Conservation (phyloP, 2,797 vertebrate genomes). For the Myotis pilosus region DNA sequence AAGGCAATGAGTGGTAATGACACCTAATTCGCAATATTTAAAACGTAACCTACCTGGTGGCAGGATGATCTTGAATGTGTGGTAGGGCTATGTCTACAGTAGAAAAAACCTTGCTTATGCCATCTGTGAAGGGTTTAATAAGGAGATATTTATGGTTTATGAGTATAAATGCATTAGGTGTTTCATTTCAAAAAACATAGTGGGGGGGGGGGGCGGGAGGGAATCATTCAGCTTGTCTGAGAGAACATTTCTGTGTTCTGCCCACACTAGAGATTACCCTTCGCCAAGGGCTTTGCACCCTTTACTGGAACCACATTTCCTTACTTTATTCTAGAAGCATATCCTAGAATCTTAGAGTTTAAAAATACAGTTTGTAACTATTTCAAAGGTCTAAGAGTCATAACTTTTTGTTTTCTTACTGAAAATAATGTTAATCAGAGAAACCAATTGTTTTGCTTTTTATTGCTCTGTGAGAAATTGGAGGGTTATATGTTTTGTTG, state of each 20-base stretch:
- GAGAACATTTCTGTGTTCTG: not conserved
- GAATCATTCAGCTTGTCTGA: not conserved
- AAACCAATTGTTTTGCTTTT: constrained; percentile 62
- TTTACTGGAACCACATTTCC: constrained; percentile 12
- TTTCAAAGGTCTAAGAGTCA: constrained; percentile 52
- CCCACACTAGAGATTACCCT: not conserved
- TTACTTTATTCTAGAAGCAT: constrained; percentile 56
- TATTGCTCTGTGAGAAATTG: constrained; percentile 36
- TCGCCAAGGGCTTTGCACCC: not conserved
- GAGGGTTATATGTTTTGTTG: constrained; percentile 28
- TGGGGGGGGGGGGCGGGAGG: not conserved
- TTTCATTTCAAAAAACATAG: constrained; percentile 13
- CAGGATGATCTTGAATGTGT: not conserved
- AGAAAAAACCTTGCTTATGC: not conserved
- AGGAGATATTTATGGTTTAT: not conserved
- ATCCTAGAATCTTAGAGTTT: constrained; percentile 66
- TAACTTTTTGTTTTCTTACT: constrained; percentile 53
- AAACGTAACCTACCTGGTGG: not conserved
- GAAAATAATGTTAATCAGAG: constrained; percentile 63
- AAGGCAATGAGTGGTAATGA: constrained; percentile 13
- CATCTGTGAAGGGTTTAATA: not conserved
- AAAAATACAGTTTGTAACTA: constrained; percentile 58
- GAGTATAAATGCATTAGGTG: not conserved
- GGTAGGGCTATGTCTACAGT: not conserved
- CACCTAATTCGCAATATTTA: constrained; percentile 41